Base-by-base conservation (phyloP, 2,888 invertebrate species). In the Diplolepis rosae region DNA sequence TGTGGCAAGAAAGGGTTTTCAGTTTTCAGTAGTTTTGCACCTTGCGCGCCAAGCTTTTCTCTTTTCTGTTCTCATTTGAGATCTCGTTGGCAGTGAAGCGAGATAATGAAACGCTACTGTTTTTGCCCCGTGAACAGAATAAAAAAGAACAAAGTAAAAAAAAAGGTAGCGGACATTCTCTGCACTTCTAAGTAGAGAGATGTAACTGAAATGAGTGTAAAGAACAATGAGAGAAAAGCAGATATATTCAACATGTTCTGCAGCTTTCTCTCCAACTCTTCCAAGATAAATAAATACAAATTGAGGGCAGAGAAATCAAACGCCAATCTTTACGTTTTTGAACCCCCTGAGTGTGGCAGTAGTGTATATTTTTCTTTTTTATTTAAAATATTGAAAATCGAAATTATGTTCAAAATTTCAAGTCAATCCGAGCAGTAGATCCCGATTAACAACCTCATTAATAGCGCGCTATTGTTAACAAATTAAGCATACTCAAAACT, bases 61-160 rank as follows among this genome's bases (percentile, higher is more conserved):
- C 30, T 30, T 50, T 66, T 48, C 48, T 66, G 45, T 48, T 66
- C 66, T 35, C 68, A 54, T 54, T 68, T 28, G 54, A 39, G 52
- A 11, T 39, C 30, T 68, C 68, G 68, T 68, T 68, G 54, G 45
- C 68, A 50, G 68, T 68, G 54, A 54, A 68, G 68, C 68, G 68
- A 22, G 68, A 68, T 68, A 68, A 68, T 68, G 68, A 68, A 68
- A 54, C 68, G 68, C 68, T 54, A 68, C 68, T 68, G 68, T 68
- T 68, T 68, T 68, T 52, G 42, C 68, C 54, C 68, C 42, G 68
- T 54, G 68, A 32, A 68, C 42, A 42, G 52, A 54, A 68, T 50
- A 52, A 68, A 68, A 65, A 68, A 66, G 15, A 18, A 39, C 42
- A 18, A 42, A 68, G 39, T 15, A 54, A 68, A 68, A 54, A 68